Evolutionary conservation across 2,888 invertebrate species (phyloP).

Genomic region (Stegophylla sp.): DNA sequence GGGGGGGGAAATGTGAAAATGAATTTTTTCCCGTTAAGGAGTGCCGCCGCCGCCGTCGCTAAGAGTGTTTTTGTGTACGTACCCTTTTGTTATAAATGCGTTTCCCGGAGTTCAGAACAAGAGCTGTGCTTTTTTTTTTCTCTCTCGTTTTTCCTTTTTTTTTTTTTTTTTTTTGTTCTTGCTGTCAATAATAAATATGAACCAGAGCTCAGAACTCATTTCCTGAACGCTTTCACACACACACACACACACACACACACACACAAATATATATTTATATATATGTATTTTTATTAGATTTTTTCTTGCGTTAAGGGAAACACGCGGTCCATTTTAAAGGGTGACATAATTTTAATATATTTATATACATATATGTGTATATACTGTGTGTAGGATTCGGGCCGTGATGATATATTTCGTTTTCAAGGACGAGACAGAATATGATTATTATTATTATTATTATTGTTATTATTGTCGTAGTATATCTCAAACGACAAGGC

Average conservation of each 20-base stretch:
- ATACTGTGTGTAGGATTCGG: too few species aligned
- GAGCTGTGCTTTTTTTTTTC: conserved; percentile 16
- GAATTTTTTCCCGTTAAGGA: conserved; percentile 59
- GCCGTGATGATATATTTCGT: too few species aligned
- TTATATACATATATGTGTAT: too few species aligned
- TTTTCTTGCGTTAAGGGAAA: conserved; percentile 51
- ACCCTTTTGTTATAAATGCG: conserved; percentile 59
- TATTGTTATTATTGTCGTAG: too few species aligned
- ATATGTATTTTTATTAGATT: conserved; percentile 56
- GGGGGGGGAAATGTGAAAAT: conserved; percentile 51
- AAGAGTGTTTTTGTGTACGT: conserved; percentile 59
- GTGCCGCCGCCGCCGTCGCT: conserved; percentile 54
- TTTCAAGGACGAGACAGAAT: background rate
- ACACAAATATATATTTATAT: too few species aligned
- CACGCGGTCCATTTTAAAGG: conserved; percentile 47
- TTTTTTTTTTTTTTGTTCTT: conserved; percentile 47
- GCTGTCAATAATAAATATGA: conserved; percentile 59
- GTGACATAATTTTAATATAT: conserved; percentile 48
- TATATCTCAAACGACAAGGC: too few species aligned
- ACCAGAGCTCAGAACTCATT: conserved; percentile 59
- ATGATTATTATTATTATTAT: too few species aligned
- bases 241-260: too few species aligned
- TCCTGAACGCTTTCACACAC: conserved; percentile 56
- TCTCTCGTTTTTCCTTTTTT: conserved; percentile 48
- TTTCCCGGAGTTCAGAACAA: conserved; percentile 58